phyloP scores from a whole-genome alignment of 2,888 invertebrate species.

The Ophioninae sp. region DNA sequence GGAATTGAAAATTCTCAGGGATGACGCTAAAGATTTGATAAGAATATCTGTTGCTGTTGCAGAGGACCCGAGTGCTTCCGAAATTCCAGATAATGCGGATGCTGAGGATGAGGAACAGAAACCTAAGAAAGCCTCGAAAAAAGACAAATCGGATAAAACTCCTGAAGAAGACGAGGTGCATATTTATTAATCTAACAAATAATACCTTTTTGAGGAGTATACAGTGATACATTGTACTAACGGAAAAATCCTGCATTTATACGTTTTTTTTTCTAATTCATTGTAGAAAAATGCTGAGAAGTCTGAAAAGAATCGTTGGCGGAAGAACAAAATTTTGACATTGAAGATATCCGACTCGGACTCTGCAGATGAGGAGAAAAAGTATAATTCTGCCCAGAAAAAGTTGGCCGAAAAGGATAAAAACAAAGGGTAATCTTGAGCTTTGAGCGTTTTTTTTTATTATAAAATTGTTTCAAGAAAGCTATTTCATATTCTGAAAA shows the following conservation, averaged over 20 bases:
- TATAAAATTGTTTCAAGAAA: not conserved
- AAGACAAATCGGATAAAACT: conserved; percentile 33
- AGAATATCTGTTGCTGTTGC: not conserved
- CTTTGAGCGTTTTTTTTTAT: not conserved
- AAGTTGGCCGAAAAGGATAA: conserved; percentile 61
- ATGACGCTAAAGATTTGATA: not conserved
- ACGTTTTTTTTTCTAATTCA: conserved; percentile 12
- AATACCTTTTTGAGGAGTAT: not conserved
- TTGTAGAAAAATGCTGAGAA: conserved; percentile 46
- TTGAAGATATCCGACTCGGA: conserved; percentile 74
- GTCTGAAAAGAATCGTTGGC: conserved; percentile 68
- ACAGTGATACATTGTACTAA: conserved; percentile 23
- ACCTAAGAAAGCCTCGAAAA: conserved; percentile 28
- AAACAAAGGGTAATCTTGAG: conserved; percentile 56
- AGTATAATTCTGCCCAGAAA: conserved; percentile 59
- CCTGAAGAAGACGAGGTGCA: conserved; percentile 57
- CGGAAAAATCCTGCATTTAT: conserved; percentile 1
- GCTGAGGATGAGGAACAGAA: conserved; percentile 27
- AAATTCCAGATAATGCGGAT: conserved; percentile 28
- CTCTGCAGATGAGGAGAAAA: conserved; percentile 71
- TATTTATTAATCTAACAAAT: not conserved
- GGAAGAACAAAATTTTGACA: conserved; percentile 71
- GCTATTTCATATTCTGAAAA: not conserved
- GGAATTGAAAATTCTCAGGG: not conserved
- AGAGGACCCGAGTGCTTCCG: conserved; percentile 40